Conservation (phyloP, 1,140 invertebrate genomes). For the Ceratosolen solmsi region DNA sequence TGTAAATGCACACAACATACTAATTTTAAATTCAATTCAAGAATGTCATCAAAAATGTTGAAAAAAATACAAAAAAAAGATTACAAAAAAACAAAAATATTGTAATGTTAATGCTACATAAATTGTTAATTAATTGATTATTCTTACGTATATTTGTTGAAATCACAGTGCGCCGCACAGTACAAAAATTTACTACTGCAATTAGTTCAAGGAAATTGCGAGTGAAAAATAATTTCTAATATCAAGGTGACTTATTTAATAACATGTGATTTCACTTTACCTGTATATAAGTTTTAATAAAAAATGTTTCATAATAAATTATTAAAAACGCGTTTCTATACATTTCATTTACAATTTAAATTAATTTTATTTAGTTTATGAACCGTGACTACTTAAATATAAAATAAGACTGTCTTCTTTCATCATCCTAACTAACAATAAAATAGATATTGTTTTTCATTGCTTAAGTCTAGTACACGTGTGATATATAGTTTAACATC, state of each 20-base stretch:
- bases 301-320: not conserved
- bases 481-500: not conserved
- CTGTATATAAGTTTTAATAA: constrained; percentile 15
- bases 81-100: not conserved
- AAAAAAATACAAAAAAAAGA: not conserved
- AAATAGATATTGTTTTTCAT: not conserved
- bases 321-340: not conserved
- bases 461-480: not conserved
- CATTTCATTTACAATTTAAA: not conserved
- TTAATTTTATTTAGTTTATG: constrained; percentile 3
- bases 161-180: not conserved
- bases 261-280: constrained; percentile 22
- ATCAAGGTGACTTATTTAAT: constrained; percentile 58
- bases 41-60: not conserved
- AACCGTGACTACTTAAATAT: constrained; percentile 13
- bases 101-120: not conserved
- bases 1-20: too few relatives aligned
- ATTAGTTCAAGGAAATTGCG: constrained; percentile 51
- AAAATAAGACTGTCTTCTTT: constrained; percentile 38
- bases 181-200: constrained; percentile 41
- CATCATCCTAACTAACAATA: constrained; percentile 21
- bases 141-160: constrained; percentile 21
- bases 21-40: not conserved
- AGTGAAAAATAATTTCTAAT: constrained; percentile 42
- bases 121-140: not conserved